Conservation (phyloP, 2,888 invertebrate species). For the Cheilosia vulpina region DNA sequence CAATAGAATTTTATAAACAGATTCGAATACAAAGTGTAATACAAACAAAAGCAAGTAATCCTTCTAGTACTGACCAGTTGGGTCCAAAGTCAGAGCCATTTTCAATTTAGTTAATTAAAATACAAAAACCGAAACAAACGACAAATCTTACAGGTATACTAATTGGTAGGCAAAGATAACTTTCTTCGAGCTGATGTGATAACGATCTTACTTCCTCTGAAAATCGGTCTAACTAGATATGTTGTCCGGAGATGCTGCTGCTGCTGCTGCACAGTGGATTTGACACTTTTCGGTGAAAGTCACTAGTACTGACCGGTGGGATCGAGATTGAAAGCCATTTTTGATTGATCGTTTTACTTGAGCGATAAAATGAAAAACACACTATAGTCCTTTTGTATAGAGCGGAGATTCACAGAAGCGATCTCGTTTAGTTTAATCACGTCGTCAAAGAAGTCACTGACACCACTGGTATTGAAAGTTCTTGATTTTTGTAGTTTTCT, state of each 20-base stretch:
- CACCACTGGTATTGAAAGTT: constrained; percentile 76
- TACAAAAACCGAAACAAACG: background rate
- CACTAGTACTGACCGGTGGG: constrained; percentile 83
- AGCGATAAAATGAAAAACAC: constrained; percentile 10
- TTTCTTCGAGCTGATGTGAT: constrained; percentile 31
- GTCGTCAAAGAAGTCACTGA: constrained; percentile 80
- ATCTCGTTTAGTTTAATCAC: constrained; percentile 56
- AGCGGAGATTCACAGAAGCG: constrained; percentile 28
- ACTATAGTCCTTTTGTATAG: constrained; percentile 19
- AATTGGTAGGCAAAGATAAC: constrained; percentile 22
- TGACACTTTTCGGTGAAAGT: constrained; percentile 53
- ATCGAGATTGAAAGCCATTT: constrained; percentile 81
- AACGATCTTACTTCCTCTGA: constrained; percentile 12
- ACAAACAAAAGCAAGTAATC: constrained; percentile 4
- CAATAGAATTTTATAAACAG: constrained; percentile 14
- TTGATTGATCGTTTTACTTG: constrained; percentile 54
- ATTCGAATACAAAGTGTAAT: constrained; percentile 8
- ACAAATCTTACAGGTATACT: constrained; percentile 7
- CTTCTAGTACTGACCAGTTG: constrained; percentile 82
- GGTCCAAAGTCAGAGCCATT: constrained; percentile 82
- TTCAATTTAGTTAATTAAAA: constrained; percentile 19
- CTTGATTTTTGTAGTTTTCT: constrained; percentile 36
- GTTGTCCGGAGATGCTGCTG: constrained; percentile 13
- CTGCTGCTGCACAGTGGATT: constrained; percentile 31
- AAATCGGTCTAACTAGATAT: constrained; percentile 13